Conservation (phyloP, 2,888 invertebrate genomes). For the Oscheius sp. region DNA sequence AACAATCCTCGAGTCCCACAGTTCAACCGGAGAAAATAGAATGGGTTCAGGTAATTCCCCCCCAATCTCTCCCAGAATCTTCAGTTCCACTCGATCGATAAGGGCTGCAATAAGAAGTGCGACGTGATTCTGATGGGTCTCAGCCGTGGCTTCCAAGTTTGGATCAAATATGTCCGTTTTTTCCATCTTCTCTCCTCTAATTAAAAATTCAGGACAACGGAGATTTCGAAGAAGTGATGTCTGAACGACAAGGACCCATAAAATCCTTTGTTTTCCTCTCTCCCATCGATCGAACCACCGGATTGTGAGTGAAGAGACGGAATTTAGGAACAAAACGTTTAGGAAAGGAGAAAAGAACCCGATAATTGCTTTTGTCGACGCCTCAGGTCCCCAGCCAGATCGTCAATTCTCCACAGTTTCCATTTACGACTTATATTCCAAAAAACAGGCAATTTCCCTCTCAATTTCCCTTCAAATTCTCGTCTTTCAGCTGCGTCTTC, state of each 20-base stretch:
- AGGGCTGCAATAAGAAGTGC: slow-evolving; percentile 76
- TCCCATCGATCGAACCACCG: not conserved
- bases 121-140: slow-evolving; percentile 88
- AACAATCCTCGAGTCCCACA: slow-evolving; percentile 35
- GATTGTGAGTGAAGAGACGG: slow-evolving; percentile 2
- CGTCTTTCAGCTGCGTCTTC: slow-evolving; percentile 1
- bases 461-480: not conserved
- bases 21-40: slow-evolving; percentile 46
- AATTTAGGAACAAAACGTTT: too few species aligned
- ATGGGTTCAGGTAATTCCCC: too few species aligned
- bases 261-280: slow-evolving; percentile 77
- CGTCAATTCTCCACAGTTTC: slow-evolving; percentile 71
- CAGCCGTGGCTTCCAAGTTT: slow-evolving; percentile 81
- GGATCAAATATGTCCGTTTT: slow-evolving; percentile 72
- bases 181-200: not conserved
- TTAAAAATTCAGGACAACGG: slow-evolving; percentile 79
- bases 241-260: slow-evolving; percentile 90
- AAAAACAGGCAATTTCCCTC: slow-evolving; percentile 43
- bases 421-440: slow-evolving; percentile 71
- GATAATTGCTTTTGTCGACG: slow-evolving; percentile 65
- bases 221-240: slow-evolving; percentile 91
- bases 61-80: too few species aligned
- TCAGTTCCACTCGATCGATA: slow-evolving; percentile 46
- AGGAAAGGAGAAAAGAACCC: slow-evolving; percentile 47
- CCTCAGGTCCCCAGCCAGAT: slow-evolving; percentile 57